Conservation (phyloP, 2,888 invertebrate species). For the Oscheius sp. region DNA sequence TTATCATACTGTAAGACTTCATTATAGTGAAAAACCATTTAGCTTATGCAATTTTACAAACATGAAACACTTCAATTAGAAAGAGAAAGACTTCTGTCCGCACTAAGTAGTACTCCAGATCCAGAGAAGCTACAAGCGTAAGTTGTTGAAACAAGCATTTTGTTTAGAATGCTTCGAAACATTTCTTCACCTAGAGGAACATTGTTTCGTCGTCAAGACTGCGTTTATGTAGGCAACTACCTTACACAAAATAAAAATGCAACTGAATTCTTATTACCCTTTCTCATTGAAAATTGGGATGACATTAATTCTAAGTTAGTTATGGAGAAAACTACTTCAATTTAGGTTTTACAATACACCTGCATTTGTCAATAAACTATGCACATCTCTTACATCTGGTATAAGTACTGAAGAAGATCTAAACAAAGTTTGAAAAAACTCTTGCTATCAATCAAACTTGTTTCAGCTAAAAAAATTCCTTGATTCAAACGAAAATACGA, state of each 20-base stretch:
- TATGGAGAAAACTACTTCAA: background rate
- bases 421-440: background rate
- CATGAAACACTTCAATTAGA: conserved; percentile 59
- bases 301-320: conserved; percentile 43
- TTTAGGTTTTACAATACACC: background rate
- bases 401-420: background rate
- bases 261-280: conserved; percentile 57
- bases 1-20: conserved; percentile 44
- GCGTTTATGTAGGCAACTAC: conserved; percentile 44
- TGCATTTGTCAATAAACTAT: background rate
- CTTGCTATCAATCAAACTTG: background rate
- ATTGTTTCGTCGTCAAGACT: conserved; percentile 61
- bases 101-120: conserved; percentile 59
- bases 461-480: conserved; percentile 52
- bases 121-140: conserved; percentile 59
- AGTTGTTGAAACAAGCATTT: background rate
- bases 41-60: conserved; percentile 38
- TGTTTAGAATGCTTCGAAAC: conserved; percentile 54
- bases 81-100: conserved; percentile 52
- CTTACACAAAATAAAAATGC: conserved; percentile 42
- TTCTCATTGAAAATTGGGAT: conserved; percentile 61
- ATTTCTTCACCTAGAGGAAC: conserved; percentile 50
- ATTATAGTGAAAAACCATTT: background rate
- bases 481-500: conserved; percentile 41
- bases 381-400: background rate